Evolutionary conservation across 2,797 vertebrate genomes (phyloP), one percentile per base, ranked within the genome.

Genomic region (Allobates femoralis): DNA sequence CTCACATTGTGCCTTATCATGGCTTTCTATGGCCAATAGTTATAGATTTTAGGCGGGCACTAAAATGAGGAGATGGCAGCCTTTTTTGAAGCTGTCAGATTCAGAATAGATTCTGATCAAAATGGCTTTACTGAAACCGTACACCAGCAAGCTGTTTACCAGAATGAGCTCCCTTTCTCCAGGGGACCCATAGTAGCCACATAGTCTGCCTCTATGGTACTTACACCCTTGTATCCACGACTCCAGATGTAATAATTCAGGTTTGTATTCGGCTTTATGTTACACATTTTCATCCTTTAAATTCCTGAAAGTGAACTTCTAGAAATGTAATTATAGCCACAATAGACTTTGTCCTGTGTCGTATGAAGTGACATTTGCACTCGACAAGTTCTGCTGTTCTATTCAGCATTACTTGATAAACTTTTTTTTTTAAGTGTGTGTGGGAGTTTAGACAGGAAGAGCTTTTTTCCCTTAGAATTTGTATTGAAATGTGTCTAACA

Each of bases 381-480:
- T 37, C 23, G 56, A 41, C 80, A 30, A 51, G 32, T 83, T 73
- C 30, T 58, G 34, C 53, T 55, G 56, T 73, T 79, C 78, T 80
- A 46, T 66, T 83, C 69, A 74, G 53, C 32, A 21, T 62, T 83
- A 14, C 55, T 83, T 30, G 53, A 83, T 83, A 74, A 83, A 83
- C 81, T 75, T 83, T 74, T 58, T 46, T 83, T 82, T 51, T 83
- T 15, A 69, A 81, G 62, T 56, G 69, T 34, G 69, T 62, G 69
- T 32, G 66, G 23, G 67, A 83, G 69, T 83, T 83, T 60, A 50
- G 55, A 74, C 81, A 83, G 81, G 81, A 83, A 83, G 55, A 83
- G 28, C 16, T 60, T 46, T 74, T 32, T n/a, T 73, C 55, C 32
- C n/a, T 73, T 30, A 60, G 55, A 74, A 74, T 74, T 75, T 37